Conservation (phyloP, 2,888 invertebrate genomes). For the Sinopyrophorus schimmeli region DNA sequence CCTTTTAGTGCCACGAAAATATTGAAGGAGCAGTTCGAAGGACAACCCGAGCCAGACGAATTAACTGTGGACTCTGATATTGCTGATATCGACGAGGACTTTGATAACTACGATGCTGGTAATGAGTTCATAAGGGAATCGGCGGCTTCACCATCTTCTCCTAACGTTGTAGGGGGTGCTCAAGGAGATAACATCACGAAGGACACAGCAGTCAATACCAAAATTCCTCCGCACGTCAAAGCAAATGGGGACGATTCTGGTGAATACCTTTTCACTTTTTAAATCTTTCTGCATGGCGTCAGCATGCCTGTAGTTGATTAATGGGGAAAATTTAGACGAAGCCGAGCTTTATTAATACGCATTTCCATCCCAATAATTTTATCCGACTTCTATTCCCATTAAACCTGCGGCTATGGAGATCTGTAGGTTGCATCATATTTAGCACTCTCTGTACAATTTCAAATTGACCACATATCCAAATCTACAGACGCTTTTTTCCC, state of each 20-base stretch:
- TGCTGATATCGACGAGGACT: slow-evolving; percentile 57
- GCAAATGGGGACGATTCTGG: too few relatives aligned
- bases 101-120: slow-evolving; percentile 55
- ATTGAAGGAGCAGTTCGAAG: slow-evolving; percentile 80
- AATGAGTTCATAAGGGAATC: slow-evolving; percentile 63
- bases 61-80: slow-evolving; percentile 53
- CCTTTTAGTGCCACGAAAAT: slow-evolving; percentile 78
- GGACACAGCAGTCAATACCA: slow-evolving; percentile 44
- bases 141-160: slow-evolving; percentile 62
- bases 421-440: slow-evolving; percentile 6
- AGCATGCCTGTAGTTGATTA: slow-evolving; percentile 1
- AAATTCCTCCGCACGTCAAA: slow-evolving; percentile 45
- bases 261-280: neutral
- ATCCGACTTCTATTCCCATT: neutral
- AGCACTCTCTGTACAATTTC: too few relatives aligned
- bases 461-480: too few relatives aligned
- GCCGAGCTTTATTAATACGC: slow-evolving; percentile 13
- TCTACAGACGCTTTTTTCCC: too few relatives aligned
- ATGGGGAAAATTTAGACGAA: neutral
- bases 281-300: slow-evolving; percentile 7
- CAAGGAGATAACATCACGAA: slow-evolving; percentile 49
- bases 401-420: slow-evolving; percentile 10
- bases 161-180: slow-evolving; percentile 56
- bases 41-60: slow-evolving; percentile 78
- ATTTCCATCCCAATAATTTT: slow-evolving; percentile 3